These are phyloP conservation scores for Aphodius granarius DNA, from an alignment of 2,888 invertebrate species.

Conservation along the genomic window DNA sequence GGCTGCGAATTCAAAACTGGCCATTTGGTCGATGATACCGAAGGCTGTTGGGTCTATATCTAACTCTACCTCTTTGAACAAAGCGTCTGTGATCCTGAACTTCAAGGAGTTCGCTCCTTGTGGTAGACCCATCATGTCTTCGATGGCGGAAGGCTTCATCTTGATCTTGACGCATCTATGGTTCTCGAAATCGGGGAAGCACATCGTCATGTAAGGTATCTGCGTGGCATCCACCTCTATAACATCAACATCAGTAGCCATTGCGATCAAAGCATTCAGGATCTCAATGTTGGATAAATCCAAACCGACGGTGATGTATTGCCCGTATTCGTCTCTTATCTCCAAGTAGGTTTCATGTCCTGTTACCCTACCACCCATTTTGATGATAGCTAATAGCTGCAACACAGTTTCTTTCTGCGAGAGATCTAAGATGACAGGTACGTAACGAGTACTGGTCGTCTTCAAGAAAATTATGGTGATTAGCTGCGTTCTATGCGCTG, in stretches of 20 bases:
- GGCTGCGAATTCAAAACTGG: background rate
- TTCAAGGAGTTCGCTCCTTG: background rate
- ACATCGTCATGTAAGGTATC: background rate
- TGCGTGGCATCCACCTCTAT: background rate
- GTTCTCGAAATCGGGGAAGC: background rate
- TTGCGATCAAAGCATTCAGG: background rate
- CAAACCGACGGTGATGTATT: slow-evolving; percentile 7
- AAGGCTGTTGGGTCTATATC: background rate
- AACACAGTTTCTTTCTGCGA: background rate
- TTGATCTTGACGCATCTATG: background rate
- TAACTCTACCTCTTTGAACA: background rate
- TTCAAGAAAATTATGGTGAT: background rate
- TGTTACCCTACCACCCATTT: background rate
- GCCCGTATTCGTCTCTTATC: slow-evolving; percentile 20
- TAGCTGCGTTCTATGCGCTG: background rate
- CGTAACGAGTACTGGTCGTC: background rate
- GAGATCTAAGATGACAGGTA: slow-evolving; percentile 7
- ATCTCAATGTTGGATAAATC: slow-evolving; percentile 7
- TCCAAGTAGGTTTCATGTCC: background rate
- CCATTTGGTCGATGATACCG: background rate
- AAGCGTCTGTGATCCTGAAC: background rate
- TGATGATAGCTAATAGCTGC: background rate
- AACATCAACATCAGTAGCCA: background rate
- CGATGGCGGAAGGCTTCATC: background rate
- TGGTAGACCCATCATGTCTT: background rate